Base-by-base conservation (phyloP, 2,888 invertebrate genomes). In the Cataglyphis rosenhaueri region DNA sequence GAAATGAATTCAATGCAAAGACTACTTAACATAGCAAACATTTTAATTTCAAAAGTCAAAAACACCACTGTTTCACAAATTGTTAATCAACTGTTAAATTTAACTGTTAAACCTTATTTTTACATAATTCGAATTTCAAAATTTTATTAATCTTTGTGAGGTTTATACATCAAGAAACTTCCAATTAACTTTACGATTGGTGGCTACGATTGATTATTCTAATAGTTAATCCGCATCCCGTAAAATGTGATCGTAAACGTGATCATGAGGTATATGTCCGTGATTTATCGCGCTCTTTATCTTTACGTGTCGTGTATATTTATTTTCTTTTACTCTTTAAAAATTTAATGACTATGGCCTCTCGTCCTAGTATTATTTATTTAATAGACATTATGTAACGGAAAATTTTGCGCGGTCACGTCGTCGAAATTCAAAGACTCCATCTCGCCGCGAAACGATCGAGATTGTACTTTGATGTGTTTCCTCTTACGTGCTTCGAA, bases 401-500 rank as follows among this genome's bases (percentile, higher is more conserved):
- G 52, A 52, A 18, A 59, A 78, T 78, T 78, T 35, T 59, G 32
- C 70, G 41, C 70, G 32, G 59, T 79, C 68, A 68, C 78, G 78
- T 79, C 44, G 70, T 25, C 59, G 78, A 79, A 79, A 79, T 79
- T 79, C 78, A 68, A 79, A 79, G 70, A 61, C 78, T 70, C 70
- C 44, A 70, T 70, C 70, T 35, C 70, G 44, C 59, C 44, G 59
- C 68, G 12, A 70, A 78, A 78, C 78, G 78, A 79, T 79, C 78
- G 78, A 70, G 78, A 79, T 79, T 79, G 70, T 59, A 61, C 78
- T 79, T 70, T 70, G 70, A 79, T 79, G 78, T 70, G 78, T 79
- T 79, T 79, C 78, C 70, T 29, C 78, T 79, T 79, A 79, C 78
- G 78, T 79, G 70, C 78, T 35, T 61, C 70, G 78, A 79, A 79